Evolutionary conservation across 2,888 invertebrate genomes (phyloP).

Genomic region (Cryptocephalus primarius): DNA sequence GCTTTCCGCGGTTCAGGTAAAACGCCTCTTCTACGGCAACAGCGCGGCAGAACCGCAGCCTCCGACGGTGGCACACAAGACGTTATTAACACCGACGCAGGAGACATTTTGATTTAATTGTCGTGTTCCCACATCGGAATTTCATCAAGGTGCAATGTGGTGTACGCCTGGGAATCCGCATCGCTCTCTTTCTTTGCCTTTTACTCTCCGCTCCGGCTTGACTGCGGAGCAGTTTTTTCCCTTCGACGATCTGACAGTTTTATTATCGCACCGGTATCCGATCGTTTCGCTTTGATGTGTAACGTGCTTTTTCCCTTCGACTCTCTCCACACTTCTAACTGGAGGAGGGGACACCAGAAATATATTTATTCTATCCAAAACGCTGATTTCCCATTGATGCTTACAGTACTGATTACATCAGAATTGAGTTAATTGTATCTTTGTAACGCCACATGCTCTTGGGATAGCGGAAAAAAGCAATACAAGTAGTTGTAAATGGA

Average conservation of each 20-base stretch:
- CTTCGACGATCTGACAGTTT: neutral
- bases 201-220: neutral
- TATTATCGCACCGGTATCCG: neutral
- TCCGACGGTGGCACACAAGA: neutral
- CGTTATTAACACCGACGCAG: conserved; percentile 28
- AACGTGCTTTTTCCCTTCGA: neutral
- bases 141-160: conserved; percentile 27
- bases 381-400: no score
- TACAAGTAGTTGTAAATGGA: no score
- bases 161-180: conserved; percentile 15
- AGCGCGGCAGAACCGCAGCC: no score
- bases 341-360: neutral
- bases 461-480: no score
- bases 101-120: conserved; percentile 35
- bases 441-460: no score
- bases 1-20: no score
- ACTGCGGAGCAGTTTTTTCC: no score
- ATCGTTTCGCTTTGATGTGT: neutral
- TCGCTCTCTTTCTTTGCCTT: neutral
- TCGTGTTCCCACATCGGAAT: conserved; percentile 27
- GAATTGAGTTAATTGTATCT: no score
- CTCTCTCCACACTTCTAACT: neutral
- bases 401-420: no score
- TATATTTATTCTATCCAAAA: no score
- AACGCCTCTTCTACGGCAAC: no score